Evolutionary conservation across 2,797 vertebrate genomes (phyloP).

Genomic region (Lagocephalus sceleratus): DNA sequence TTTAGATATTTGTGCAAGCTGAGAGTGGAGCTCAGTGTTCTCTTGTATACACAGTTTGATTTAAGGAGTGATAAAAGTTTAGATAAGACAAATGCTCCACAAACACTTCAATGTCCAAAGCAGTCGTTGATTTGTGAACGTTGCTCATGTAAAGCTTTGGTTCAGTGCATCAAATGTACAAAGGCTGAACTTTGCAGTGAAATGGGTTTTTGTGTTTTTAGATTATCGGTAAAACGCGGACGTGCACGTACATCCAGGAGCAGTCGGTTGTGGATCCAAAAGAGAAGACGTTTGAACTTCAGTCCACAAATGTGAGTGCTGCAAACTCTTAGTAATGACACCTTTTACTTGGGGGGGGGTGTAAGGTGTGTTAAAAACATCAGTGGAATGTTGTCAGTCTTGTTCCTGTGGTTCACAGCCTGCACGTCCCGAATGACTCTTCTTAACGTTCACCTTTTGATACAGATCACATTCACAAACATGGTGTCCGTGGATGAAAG

Average conservation of each 20-base stretch:
- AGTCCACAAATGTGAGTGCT: conserved; percentile 90
- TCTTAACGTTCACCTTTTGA: background rate
- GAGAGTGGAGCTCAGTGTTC: conserved; percentile 1
- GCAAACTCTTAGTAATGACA: background rate
- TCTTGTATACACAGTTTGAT: too few species aligned
- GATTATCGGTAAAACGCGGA: conserved; percentile 88
- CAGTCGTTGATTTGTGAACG: too few species aligned
- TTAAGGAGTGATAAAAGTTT: too few species aligned
- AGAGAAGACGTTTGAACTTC: conserved; percentile 87
- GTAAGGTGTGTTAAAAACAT: background rate
- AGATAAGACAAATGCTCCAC: too few species aligned
- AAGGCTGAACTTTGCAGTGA: conserved; percentile 4
- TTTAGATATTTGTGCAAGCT: background rate
- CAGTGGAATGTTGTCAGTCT: conserved; percentile 34
- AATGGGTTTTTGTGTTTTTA: conserved; percentile 51
- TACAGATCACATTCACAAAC: conserved; percentile 94
- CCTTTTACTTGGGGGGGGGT: too few species aligned
- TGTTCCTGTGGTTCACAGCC: conserved; percentile 16
- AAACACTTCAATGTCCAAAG: too few species aligned
- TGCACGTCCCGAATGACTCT: background rate
- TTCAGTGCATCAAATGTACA: background rate
- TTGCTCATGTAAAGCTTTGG: too few species aligned
- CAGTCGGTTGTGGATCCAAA: conserved; percentile 91
- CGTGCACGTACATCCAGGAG: conserved; percentile 91
- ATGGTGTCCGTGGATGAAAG: conserved; percentile 95